Percentiles rank a stretch among this genome's conserved stretches.
These are phyloP conservation scores for Eristalinus aeneus DNA, from an alignment of 2,888 invertebrate species.

Conservation along the genomic window DNA sequence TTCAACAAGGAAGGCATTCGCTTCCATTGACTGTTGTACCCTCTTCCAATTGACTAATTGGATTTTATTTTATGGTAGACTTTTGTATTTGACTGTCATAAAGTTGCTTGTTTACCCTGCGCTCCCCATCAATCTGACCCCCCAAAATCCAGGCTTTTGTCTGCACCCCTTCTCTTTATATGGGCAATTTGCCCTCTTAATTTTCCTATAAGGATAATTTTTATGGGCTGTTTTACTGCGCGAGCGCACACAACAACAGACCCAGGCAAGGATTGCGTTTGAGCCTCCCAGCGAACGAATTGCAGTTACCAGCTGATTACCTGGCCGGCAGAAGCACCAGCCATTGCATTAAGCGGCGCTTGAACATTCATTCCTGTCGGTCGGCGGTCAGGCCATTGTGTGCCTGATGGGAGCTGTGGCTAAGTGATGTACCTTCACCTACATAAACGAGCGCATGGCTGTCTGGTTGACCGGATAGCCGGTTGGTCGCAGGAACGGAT, in stretches of 20 bases:
- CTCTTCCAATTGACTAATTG: slow-evolving; percentile 73
- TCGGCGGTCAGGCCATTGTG: slow-evolving; percentile 18
- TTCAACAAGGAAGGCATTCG: not conserved
- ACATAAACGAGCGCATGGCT: slow-evolving; percentile 49
- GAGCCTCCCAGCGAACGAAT: slow-evolving; percentile 32
- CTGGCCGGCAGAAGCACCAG: slow-evolving; percentile 41
- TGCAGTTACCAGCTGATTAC: slow-evolving; percentile 48
- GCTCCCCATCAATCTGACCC: slow-evolving; percentile 27
- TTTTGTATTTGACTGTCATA: slow-evolving; percentile 68
- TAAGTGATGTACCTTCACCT: slow-evolving; percentile 68
- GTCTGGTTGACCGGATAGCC: not conserved
- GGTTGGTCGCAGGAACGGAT: slow-evolving; percentile 73
- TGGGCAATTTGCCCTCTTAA: slow-evolving; percentile 67
- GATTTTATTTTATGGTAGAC: slow-evolving; percentile 72
- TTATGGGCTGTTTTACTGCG: slow-evolving; percentile 65
- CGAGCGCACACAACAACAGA: slow-evolving; percentile 59
- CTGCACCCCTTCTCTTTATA: slow-evolving; percentile 39
- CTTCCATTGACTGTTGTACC: slow-evolving; percentile 44
- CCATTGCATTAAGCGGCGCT: slow-evolving; percentile 52
- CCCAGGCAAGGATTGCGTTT: slow-evolving; percentile 45
- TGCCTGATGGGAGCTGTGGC: slow-evolving; percentile 56
- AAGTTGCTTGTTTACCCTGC: slow-evolving; percentile 65
- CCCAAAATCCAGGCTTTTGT: slow-evolving; percentile 33
- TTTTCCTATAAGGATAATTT: slow-evolving; percentile 69
- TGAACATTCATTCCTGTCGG: slow-evolving; percentile 58